Conservation (phyloP, 2,797 vertebrate species). For the Sardinella longiceps region DNA sequence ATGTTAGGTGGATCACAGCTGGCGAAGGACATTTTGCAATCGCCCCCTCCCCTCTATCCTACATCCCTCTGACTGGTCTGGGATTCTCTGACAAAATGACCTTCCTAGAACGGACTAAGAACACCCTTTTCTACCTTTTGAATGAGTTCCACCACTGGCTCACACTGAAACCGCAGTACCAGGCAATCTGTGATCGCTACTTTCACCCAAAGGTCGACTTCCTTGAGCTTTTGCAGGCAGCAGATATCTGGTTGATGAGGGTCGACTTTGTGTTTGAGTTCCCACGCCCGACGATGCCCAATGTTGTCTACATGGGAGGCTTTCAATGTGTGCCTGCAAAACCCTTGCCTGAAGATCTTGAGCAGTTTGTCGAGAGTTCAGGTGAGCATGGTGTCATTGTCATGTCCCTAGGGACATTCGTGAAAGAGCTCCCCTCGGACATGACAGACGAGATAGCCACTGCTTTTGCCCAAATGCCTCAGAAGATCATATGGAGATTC, state of each 20-base stretch:
- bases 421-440: slow-evolving; percentile 16
- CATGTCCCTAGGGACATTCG: slow-evolving; percentile 35
- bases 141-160: background rate
- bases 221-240: slow-evolving; percentile 28
- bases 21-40: background rate
- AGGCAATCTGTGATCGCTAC: slow-evolving; percentile 26
- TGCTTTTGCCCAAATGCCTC: slow-evolving; percentile 25
- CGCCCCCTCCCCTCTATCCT: background rate
- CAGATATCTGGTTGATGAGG: slow-evolving; percentile 52
- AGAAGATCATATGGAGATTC: slow-evolving; percentile 36
- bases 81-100: background rate
- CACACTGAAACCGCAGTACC: background rate
- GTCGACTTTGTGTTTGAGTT: slow-evolving; percentile 50
- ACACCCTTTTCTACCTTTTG: background rate
- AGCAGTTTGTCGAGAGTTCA: slow-evolving; percentile 28
- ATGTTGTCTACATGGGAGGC: slow-evolving; percentile 45
- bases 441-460: slow-evolving; percentile 29
- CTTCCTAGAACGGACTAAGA: background rate
- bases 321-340: slow-evolving; percentile 45
- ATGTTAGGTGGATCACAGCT: background rate
- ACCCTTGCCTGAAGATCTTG: slow-evolving; percentile 28
- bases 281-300: slow-evolving; percentile 6
- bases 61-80: background rate
- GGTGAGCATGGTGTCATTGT: slow-evolving; percentile 51
- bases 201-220: slow-evolving; percentile 29